Percentiles rank a stretch among this genome's conserved stretches.
These are phyloP conservation scores for Pipistrellus kuhlii DNA, from an alignment of 2,797 vertebrate species.

Conservation along the genomic window DNA sequence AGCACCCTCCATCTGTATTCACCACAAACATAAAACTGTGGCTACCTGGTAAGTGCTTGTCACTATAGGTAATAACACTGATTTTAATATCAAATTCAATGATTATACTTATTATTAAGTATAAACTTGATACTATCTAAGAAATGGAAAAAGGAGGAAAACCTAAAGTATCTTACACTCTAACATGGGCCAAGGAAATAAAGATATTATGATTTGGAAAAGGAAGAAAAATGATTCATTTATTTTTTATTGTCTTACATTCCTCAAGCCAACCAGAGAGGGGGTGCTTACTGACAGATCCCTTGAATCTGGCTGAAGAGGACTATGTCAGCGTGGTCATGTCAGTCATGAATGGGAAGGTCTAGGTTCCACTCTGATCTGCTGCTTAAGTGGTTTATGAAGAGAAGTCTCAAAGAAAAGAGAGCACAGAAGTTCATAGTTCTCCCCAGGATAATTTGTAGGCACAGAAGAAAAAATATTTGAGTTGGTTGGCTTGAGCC, in stretches of 20 bases:
- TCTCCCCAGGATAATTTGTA: fast-evolving
- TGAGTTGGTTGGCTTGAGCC: neutral
- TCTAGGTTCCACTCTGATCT: neutral
- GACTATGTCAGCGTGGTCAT: fast-evolving
- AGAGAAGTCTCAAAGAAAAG: neutral
- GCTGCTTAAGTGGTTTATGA: no score
- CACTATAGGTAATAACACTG: neutral
- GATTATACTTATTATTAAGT: neutral
- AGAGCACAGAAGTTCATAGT: fast-evolving
- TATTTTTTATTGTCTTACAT: fast-evolving
- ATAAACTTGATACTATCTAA: neutral
- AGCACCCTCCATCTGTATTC: neutral
- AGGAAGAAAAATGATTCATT: neutral
- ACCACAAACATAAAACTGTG: neutral
- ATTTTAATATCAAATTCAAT: neutral
- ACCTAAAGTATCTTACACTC: neutral
- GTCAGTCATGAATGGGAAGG: fast-evolving
- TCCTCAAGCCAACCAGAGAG: fast-evolving
- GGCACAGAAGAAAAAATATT: neutral
- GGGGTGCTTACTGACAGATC: no score
- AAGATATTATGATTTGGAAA: neutral
- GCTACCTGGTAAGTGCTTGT: neutral
- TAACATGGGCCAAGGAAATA: neutral
- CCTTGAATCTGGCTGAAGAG: fast-evolving
- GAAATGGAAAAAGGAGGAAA: neutral